A percentile compares a stretch with the other conserved stretches of the same genome.
phyloP scores from a whole-genome alignment of 2,888 invertebrate species.

The Macrophya alboannulata region DNA sequence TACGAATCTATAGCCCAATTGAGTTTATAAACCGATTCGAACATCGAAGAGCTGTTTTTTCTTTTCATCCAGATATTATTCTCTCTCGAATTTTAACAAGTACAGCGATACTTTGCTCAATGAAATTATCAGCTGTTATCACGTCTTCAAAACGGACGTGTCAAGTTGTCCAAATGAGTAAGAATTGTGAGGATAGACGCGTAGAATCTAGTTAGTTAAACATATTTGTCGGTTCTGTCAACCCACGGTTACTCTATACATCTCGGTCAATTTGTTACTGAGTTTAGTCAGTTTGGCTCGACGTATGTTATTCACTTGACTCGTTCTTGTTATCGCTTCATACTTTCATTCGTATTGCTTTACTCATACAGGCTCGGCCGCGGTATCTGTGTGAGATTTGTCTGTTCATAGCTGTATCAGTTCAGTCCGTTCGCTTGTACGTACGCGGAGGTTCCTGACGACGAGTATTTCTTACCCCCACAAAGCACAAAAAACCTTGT shows the following conservation, averaged over 20 bases:
- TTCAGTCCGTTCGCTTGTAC: background rate
- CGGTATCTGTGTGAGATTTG: background rate
- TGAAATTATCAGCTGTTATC: slow-evolving; percentile 14
- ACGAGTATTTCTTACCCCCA: background rate
- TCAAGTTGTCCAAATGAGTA: slow-evolving; percentile 31
- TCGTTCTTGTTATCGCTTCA: slow-evolving; percentile 11
- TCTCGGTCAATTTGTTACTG: background rate
- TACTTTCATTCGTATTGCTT: background rate
- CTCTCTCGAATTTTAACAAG: background rate
- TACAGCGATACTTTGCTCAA: background rate
- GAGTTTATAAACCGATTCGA: background rate
- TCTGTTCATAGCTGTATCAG: background rate
- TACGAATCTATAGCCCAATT: background rate
- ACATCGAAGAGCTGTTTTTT: background rate
- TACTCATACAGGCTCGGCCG: background rate
- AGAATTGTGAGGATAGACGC: background rate
- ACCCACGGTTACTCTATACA: background rate
- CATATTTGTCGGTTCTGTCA: slow-evolving; percentile 31
- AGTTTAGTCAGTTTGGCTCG: background rate
- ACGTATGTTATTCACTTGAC: background rate
- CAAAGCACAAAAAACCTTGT: background rate
- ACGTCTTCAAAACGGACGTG: slow-evolving; percentile 9
- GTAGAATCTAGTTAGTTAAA: slow-evolving; percentile 16
- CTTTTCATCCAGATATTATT: too few species aligned
- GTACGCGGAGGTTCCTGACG: background rate